These are phyloP conservation scores for Lophura nycthemera DNA, from an alignment of 2,113 vertebrate species.

Conservation along the genomic window DNA sequence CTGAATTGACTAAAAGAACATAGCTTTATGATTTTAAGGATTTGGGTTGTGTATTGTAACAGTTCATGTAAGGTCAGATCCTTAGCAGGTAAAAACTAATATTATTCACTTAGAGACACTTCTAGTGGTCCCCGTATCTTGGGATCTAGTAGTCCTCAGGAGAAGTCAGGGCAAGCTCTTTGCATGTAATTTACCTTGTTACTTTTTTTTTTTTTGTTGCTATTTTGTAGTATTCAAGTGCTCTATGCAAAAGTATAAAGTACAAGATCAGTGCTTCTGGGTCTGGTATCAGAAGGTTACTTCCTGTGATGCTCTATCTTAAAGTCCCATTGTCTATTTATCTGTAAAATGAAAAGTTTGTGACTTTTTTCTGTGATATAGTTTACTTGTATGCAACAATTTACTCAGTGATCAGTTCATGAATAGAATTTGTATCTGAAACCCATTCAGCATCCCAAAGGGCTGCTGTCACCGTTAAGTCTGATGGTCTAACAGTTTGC, in stretches of 20 bases:
- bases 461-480: not conserved
- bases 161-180: not conserved
- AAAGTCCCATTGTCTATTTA: not conserved
- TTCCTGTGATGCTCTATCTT: not conserved
- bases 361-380: not conserved
- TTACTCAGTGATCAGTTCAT: slow-evolving; percentile 9
- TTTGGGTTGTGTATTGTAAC: not conserved
- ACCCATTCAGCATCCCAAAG: not conserved
- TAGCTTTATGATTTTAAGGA: not conserved
- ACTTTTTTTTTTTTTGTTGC: not conserved
- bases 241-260: not conserved
- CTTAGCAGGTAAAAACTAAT: not conserved
- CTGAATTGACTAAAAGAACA: slow-evolving; percentile 34
- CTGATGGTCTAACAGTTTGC: not conserved
- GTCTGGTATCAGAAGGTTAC: not conserved
- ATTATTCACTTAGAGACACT: not conserved
- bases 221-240: no score
- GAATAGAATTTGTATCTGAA: slow-evolving; percentile 10
- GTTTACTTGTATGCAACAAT: not conserved
- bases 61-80: not conserved
- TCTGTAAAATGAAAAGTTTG: not conserved
- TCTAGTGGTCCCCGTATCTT: not conserved
- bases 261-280: not conserved
- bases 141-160: not conserved
- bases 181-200: not conserved